Evolutionary conservation across 1,140 invertebrate species (phyloP).

Genomic region (Apis dorsata): DNA sequence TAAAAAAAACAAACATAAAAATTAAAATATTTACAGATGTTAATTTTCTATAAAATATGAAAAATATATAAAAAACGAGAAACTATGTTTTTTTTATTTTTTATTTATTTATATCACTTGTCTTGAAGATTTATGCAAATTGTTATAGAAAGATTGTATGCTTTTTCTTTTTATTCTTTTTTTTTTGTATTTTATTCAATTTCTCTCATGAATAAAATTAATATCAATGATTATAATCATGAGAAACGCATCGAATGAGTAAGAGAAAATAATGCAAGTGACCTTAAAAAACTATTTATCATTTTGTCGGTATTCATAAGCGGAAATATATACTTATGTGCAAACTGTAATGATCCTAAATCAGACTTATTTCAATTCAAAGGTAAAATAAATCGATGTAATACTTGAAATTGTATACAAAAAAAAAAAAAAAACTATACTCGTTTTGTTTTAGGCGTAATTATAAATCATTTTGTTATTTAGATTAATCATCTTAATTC

Average conservation of each 20-base stretch:
- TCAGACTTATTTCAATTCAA: not conserved
- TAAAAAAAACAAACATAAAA: not conserved
- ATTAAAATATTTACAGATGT: not conserved
- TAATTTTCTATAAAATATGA: not conserved
- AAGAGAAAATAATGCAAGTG: conserved; percentile 21
- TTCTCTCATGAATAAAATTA: not conserved
- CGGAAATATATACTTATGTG: not conserved
- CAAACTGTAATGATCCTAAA: not conserved
- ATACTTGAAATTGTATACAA: not conserved
- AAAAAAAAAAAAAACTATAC: not conserved
- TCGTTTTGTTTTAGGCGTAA: not conserved
- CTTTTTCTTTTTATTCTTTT: not conserved
- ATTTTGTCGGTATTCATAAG: not conserved
- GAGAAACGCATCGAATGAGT: not conserved
- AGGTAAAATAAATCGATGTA: not conserved
- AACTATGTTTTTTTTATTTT: not conserved
- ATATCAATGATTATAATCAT: not conserved
- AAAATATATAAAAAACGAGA: no score
- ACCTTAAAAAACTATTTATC: conserved; percentile 11
- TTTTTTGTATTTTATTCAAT: conserved; percentile 12
- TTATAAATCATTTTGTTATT: not conserved
- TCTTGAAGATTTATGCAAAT: not conserved
- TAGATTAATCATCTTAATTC: not conserved
- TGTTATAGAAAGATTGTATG: not conserved
- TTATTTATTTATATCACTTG: conserved; percentile 11